phyloP scores from a whole-genome alignment of 2,888 invertebrate genomes.

The Clistopyga incitator region DNA sequence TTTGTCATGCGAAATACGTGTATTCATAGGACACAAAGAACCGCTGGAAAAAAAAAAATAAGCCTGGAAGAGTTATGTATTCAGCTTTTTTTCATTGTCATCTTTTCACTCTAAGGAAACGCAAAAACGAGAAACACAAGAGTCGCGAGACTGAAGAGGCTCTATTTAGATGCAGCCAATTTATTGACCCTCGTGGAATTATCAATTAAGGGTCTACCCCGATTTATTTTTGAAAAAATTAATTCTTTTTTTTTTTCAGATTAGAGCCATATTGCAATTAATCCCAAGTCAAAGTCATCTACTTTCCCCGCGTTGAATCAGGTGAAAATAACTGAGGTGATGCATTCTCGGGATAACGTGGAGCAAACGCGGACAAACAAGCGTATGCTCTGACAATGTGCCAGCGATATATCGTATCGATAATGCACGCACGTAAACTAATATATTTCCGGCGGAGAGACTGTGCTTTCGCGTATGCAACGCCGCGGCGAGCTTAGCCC shows the following conservation, averaged over 20 bases:
- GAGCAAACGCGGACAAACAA: slow-evolving; percentile 26
- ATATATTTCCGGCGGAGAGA: slow-evolving; percentile 2
- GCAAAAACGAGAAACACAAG: neutral
- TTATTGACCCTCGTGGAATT: neutral
- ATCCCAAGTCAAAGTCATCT: slow-evolving; percentile 1
- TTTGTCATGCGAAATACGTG: slow-evolving; percentile 28
- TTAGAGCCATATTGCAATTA: neutral
- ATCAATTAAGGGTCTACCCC: neutral
- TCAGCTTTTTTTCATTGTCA: slow-evolving; percentile 1
- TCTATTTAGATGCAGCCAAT: neutral
- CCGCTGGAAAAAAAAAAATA: neutral
- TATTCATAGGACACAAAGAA: slow-evolving; percentile 10
- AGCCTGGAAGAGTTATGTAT: neutral
- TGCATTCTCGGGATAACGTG: slow-evolving; percentile 18
- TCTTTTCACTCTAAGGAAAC: neutral
- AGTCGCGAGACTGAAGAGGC: neutral
- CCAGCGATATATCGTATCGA: slow-evolving; percentile 53
- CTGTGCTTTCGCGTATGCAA: slow-evolving; percentile 27
- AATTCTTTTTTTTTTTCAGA: neutral
- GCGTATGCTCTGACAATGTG: slow-evolving; percentile 52
- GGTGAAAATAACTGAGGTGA: slow-evolving; percentile 16
- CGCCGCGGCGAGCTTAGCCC: slow-evolving; percentile 4
- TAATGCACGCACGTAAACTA: slow-evolving; percentile 21
- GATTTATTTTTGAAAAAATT: neutral
- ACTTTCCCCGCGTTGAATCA: neutral